A percentile compares a stretch with the other conserved stretches of the same genome.
Conservation (phyloP, 2,113 vertebrate species). For the Menura novaehollandiae region DNA sequence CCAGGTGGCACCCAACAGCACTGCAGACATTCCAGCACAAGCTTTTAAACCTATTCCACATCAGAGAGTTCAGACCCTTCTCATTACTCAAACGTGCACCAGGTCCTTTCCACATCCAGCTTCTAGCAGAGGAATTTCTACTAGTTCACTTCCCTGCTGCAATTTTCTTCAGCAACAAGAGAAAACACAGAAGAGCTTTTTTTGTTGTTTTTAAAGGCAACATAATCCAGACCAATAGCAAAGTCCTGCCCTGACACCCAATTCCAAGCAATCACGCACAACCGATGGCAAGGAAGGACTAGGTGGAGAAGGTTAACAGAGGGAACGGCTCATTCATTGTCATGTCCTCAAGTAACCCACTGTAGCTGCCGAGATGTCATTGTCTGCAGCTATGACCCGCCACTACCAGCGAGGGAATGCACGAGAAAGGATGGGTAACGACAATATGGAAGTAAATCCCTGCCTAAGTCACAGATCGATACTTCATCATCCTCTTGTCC, state of each 20-base stretch:
- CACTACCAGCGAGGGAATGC: neutral
- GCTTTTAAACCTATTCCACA: neutral
- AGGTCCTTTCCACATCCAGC: neutral
- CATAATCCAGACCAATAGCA: neutral
- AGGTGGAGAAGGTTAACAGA: neutral
- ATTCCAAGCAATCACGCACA: neutral
- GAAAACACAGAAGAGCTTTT: neutral
- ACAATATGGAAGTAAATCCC: neutral
- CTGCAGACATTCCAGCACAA: neutral
- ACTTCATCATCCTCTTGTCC: neutral
- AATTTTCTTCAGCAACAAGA: neutral
- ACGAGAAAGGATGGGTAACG: neutral
- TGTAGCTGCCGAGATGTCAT: neutral
- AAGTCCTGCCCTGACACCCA: neutral
- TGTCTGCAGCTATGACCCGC: neutral
- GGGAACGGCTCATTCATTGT: neutral
- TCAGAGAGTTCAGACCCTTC: neutral
- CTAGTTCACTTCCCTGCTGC: neutral
- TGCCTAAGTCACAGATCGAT: neutral
- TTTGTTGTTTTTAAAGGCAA: neutral
- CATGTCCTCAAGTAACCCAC: neutral
- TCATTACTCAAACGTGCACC: neutral
- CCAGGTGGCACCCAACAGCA: neutral
- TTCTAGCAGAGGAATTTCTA: neutral
- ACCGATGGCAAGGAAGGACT: neutral